phyloP scores from a whole-genome alignment of 2,797 vertebrate species.

The Hippocampus kuda region DNA sequence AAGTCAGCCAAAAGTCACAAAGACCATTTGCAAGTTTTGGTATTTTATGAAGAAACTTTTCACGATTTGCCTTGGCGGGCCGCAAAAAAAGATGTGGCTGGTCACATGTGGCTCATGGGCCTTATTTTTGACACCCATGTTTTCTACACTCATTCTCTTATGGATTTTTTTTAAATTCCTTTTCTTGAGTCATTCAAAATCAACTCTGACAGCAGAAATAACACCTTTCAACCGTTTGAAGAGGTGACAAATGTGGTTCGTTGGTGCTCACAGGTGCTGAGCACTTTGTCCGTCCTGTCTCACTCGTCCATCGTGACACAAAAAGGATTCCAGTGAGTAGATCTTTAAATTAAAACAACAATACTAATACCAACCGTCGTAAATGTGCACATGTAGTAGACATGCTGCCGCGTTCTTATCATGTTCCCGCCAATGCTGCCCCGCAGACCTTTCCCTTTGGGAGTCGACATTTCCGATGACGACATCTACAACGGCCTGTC shows the following conservation, averaged over 20 bases:
- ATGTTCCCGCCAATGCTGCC: not conserved
- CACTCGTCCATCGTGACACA: constrained; percentile 67
- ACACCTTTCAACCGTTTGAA: not conserved
- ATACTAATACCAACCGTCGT: too few relatives aligned
- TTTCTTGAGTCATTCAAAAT: not conserved
- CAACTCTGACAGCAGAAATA: not conserved
- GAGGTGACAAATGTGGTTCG: not conserved
- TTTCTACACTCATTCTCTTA: too few relatives aligned
- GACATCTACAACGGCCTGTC: constrained; percentile 88
- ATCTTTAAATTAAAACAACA: not conserved
- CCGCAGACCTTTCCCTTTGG: constrained; percentile 77
- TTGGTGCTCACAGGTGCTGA: constrained; percentile 69
- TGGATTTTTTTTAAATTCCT: not conserved
- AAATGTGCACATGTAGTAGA: too few relatives aligned
- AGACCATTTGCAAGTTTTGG: too few relatives aligned
- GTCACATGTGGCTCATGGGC: too few relatives aligned
- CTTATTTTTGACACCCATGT: too few relatives aligned
- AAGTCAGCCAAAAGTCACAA: too few relatives aligned
- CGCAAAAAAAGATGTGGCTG: too few relatives aligned
- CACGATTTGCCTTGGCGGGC: too few relatives aligned
- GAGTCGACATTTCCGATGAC: constrained; percentile 71
- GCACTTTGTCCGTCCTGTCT: constrained; percentile 77
- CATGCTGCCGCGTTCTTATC: too few relatives aligned
- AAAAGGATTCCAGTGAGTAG: constrained; percentile 74
- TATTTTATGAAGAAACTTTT: too few relatives aligned